Conservation (phyloP, 2,888 invertebrate genomes). For the Oligia fasciuncula region DNA sequence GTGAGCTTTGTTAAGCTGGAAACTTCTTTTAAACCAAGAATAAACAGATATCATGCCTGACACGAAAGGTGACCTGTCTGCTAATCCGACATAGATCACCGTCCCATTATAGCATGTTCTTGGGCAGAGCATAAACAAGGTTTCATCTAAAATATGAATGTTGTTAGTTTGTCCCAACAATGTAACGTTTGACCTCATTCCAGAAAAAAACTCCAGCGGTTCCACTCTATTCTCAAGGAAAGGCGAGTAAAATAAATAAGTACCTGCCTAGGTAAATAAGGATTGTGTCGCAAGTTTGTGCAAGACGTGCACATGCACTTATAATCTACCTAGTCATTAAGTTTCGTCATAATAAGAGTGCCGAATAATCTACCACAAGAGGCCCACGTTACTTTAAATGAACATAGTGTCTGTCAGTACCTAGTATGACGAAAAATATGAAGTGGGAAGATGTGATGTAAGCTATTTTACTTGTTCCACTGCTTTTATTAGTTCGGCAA, state of each 20-base stretch:
- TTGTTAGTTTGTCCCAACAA: conserved; percentile 25
- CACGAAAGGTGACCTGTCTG: conserved; percentile 28
- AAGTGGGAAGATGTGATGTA: background rate
- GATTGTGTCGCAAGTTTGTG: conserved; percentile 18
- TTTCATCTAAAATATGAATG: conserved; percentile 38
- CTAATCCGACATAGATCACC: conserved; percentile 19
- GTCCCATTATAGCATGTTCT: conserved; percentile 34
- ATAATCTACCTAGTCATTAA: background rate
- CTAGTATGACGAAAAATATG: background rate
- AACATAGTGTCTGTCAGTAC: background rate
- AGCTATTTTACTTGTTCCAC: conserved; percentile 9
- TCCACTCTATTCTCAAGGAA: conserved; percentile 12
- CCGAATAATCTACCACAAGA: conserved; percentile 17
- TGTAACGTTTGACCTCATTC: conserved; percentile 44
- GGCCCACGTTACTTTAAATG: conserved; percentile 3
- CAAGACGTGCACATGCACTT: conserved; percentile 17
- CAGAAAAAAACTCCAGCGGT: conserved; percentile 33
- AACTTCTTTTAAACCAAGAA: conserved; percentile 18
- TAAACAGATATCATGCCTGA: conserved; percentile 26
- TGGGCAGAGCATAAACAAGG: conserved; percentile 26
- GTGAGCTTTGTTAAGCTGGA: conserved; percentile 18
- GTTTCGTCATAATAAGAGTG: conserved; percentile 7
- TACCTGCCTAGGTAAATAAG: background rate
- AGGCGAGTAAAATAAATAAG: conserved; percentile 14
- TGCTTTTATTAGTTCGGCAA: background rate